phyloP scores from a whole-genome alignment of 2,888 invertebrate genomes.

The Tetranychus piercei region DNA sequence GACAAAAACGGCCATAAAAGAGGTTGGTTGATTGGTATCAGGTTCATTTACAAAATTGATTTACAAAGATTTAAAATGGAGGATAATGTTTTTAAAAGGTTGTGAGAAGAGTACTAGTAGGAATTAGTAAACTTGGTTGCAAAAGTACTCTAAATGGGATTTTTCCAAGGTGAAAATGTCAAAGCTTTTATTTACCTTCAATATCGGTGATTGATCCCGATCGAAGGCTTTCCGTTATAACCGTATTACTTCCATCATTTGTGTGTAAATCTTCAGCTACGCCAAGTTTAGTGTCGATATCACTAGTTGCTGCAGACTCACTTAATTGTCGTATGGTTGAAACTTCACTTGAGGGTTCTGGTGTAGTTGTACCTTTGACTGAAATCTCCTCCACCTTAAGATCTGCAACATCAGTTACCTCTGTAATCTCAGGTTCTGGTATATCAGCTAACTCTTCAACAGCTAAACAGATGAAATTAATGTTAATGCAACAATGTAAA shows the following conservation, averaged over 20 bases:
- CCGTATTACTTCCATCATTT: not conserved
- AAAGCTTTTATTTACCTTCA: not conserved
- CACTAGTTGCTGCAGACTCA: not conserved
- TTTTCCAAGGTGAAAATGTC: not conserved
- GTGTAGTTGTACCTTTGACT: not conserved
- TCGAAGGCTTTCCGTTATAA: constrained; percentile 4
- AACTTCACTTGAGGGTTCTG: not conserved
- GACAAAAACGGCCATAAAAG: too few species aligned
- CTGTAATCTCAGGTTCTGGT: not conserved
- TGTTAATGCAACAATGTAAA: not conserved
- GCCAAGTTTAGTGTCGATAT: not conserved
- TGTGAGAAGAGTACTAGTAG: not conserved
- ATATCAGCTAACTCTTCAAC: not conserved
- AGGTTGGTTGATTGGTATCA: too few species aligned
- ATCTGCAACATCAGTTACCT: not conserved
- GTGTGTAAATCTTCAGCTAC: not conserved
- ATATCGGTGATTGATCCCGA: not conserved
- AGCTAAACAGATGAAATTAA: not conserved
- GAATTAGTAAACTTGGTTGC: not conserved
- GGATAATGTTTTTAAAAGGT: too few species aligned
- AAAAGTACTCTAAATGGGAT: not conserved
- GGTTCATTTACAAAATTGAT: too few species aligned
- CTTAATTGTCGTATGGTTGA: not conserved
- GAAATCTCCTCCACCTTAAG: not conserved
- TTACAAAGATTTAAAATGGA: too few species aligned